Base-by-base conservation (phyloP, 2,113 vertebrate species). In the Anolis sagrei region DNA sequence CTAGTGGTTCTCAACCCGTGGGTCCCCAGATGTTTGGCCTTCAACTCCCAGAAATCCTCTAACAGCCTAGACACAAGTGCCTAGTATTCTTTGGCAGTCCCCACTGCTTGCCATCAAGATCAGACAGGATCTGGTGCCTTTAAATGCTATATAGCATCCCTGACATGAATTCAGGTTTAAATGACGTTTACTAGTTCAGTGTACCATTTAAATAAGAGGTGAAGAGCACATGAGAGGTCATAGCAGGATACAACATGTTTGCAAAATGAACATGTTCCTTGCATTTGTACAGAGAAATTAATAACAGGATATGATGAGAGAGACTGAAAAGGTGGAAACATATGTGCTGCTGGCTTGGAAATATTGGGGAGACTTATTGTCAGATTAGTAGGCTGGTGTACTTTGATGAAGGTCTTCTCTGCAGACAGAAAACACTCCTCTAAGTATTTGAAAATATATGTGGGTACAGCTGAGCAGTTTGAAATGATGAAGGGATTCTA, bases 391-490 rank as follows among this genome's bases (percentile, higher is more conserved):
- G 69, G 48, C 34, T 2, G 7, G n/a, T 83, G 34, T 44, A 39
- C 39, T 79, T 77, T 36, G 8, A 21, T 76, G 49, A 76, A 74
- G 2, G 23, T 76, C 16, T 68, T 5, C 32, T 14, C 16, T 82
- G 6, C 34, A 82, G 6, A 58, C 2, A 36, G 34, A 54, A 82
- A 18, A 62, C 29, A 64, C 2, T 54, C 51, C 51, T 54, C 8
- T 54, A 54, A 10, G 10, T 54, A 54, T 54, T 54, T 54, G 51
- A 14, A 54, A 54, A 14, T 54, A 13, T 14, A 54, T 54, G 51
- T 54, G 48, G 23, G 18, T 62, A 85, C 85, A 74, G 80, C 83
- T 62, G 84, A 79, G 36, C 27, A 27, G 61, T 36, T 58, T 36
- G 62, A 32, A 58, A 10, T 58, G 34, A 36, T 36, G 21, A 54